phyloP scores from a whole-genome alignment of 2,113 vertebrate species.

The Xiphorhynchus elegans region DNA sequence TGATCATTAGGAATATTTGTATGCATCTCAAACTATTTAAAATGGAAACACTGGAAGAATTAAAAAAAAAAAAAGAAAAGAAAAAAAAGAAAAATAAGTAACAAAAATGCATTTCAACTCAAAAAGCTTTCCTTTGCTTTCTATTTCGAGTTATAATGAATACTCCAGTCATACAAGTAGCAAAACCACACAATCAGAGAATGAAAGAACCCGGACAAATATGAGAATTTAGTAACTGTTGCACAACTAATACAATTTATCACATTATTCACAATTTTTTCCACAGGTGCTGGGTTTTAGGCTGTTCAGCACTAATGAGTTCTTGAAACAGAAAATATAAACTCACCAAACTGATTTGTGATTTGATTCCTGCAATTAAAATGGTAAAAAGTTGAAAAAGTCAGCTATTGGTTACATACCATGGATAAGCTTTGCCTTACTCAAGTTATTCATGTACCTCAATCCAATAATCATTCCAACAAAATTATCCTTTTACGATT shows the following conservation, averaged over 20 bases:
- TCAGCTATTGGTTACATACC: background rate
- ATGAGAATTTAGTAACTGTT: background rate
- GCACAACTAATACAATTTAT: background rate
- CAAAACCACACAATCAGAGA: background rate
- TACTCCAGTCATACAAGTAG: background rate
- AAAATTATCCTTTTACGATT: background rate
- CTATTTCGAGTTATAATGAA: conserved; percentile 27
- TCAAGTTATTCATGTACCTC: background rate
- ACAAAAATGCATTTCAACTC: background rate
- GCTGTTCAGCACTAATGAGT: background rate
- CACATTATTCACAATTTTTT: background rate
- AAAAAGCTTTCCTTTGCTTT: conserved; percentile 16
- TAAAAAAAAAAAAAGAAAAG: background rate
- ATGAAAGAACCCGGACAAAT: background rate
- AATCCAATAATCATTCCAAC: background rate
- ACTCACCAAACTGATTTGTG: background rate
- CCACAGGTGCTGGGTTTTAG: background rate
- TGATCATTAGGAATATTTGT: conserved; percentile 55
- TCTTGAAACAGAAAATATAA: background rate
- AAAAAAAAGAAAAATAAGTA: background rate
- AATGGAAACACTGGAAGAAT: background rate
- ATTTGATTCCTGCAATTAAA: background rate
- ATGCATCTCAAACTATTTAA: conserved; percentile 20
- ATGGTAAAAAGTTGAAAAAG: background rate
- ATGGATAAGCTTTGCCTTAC: background rate